Conservation (phyloP, 1,140 invertebrate genomes). For the Drosophila ambigua region DNA sequence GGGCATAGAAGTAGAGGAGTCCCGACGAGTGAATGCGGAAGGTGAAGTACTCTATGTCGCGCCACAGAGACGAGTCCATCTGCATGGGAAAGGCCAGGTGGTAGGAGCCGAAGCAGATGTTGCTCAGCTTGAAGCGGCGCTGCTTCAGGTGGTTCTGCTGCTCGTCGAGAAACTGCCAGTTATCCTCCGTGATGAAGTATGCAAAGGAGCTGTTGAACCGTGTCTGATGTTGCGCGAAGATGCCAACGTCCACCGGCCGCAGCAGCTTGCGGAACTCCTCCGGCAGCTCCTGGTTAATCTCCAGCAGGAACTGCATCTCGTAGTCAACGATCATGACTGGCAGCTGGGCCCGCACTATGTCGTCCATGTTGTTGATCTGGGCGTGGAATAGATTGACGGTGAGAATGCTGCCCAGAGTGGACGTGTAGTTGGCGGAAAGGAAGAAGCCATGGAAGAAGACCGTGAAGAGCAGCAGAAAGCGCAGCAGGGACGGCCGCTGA, state of each 20-base stretch:
- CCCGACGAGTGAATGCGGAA: conserved; percentile 68
- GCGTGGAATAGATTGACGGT: conserved; percentile 71
- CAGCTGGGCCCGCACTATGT: conserved; percentile 60
- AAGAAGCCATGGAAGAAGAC: conserved; percentile 77
- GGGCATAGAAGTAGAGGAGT: conserved; percentile 61
- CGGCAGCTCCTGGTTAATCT: conserved; percentile 45
- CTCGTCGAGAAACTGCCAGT: conserved; percentile 67
- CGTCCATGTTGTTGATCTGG: conserved; percentile 72
- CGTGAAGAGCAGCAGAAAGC: conserved; percentile 48
- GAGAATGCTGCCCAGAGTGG: conserved; percentile 71
- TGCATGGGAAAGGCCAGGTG: conserved; percentile 71
- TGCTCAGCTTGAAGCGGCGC: conserved; percentile 61
- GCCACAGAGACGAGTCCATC: conserved; percentile 69
- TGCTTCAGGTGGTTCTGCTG: conserved; percentile 68
- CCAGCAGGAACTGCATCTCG: conserved; percentile 67
- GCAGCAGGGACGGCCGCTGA: conserved; percentile 41
- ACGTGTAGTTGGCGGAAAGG: conserved; percentile 69
- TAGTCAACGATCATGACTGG: conserved; percentile 78
- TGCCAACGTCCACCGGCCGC: conserved; percentile 55
- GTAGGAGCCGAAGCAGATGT: conserved; percentile 70
- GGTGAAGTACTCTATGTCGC: conserved; percentile 66
- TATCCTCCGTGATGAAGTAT: conserved; percentile 70
- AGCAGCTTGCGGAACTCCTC: conserved; percentile 50
- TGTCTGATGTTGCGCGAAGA: conserved; percentile 57
- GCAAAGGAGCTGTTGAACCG: conserved; percentile 66